phyloP scores from a whole-genome alignment of 2,797 vertebrate species.

The Macroramphosus scolopax region DNA sequence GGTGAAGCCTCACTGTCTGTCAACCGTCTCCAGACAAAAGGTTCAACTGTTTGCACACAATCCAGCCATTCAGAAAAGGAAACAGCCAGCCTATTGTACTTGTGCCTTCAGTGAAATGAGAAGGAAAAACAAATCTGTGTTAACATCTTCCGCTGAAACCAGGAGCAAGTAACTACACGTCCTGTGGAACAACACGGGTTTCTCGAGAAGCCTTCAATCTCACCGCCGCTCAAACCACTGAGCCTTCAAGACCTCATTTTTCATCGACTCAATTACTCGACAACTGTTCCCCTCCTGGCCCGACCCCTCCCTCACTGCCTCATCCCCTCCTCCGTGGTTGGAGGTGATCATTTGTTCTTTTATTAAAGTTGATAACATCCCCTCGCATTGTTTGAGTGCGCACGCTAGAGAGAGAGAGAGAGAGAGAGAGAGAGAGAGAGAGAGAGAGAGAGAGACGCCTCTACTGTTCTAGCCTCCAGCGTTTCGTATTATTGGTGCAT shows the following conservation, averaged over 20 bases:
- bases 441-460: too few species aligned
- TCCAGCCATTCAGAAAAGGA: constrained; percentile 36
- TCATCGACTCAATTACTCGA: constrained; percentile 86
- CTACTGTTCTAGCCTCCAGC: constrained; percentile 93
- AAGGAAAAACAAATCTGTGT: constrained; percentile 55
- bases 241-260: constrained; percentile 81
- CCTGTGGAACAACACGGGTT: constrained; percentile 24
- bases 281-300: constrained; percentile 64
- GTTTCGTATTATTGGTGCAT: constrained; percentile 92
- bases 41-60: constrained; percentile 33
- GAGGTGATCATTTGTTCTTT: constrained; percentile 92
- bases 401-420: constrained; percentile 78
- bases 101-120: constrained; percentile 39
- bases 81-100: constrained; percentile 32
- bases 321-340: constrained; percentile 64
- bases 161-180: constrained; percentile 50
- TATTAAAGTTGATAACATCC: constrained; percentile 91
- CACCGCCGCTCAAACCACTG: constrained; percentile 52
- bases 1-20: constrained; percentile 62
- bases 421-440: too few species aligned
- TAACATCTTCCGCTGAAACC: constrained; percentile 48
- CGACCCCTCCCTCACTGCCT: constrained; percentile 47
- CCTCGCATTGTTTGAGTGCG: constrained; percentile 86
- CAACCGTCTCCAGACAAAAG: constrained; percentile 60
- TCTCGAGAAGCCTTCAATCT: constrained; percentile 57